A percentile compares a stretch with the other conserved stretches of the same genome.
Evolutionary conservation across 2,888 invertebrate species (phyloP).

Genomic region (Reticulitermes lucifugus): DNA sequence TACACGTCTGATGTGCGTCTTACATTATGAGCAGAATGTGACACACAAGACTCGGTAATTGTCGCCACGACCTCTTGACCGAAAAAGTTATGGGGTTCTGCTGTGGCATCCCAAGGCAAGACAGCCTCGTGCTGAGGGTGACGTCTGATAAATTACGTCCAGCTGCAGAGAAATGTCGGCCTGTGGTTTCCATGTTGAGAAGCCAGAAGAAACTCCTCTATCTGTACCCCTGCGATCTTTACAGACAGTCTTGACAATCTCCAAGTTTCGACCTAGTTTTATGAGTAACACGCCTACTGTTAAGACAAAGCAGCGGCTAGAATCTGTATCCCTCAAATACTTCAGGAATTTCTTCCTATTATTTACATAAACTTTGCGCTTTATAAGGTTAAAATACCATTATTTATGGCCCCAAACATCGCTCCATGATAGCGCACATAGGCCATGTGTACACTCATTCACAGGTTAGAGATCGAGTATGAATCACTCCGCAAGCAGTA

Average conservation of each 20-base stretch:
- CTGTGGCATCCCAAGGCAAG: neutral
- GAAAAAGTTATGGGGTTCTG: neutral
- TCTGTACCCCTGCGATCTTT: neutral
- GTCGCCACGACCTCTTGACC: slow-evolving; percentile 11
- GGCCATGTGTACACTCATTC: no score
- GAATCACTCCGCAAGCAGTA: no score
- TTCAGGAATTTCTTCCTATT: no score
- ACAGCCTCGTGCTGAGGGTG: neutral
- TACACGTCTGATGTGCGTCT: no score
- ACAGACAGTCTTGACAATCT: neutral
- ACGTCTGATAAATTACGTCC: slow-evolving; percentile 19
- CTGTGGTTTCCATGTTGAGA: neutral
- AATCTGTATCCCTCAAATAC: neutral
- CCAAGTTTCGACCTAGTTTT: neutral
- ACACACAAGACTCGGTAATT: neutral
- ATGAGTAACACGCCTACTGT: no score
- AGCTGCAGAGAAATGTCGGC: neutral
- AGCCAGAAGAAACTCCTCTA: neutral
- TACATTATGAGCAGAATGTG: no score
- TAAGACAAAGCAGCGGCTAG: neutral
- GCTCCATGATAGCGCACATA: no score
- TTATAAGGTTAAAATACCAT: no score
- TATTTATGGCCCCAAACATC: no score
- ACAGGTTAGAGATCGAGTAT: no score
- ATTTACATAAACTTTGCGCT: no score